Base-by-base conservation (phyloP, 1,140 invertebrate species). In the Leptinotarsa lineolata region DNA sequence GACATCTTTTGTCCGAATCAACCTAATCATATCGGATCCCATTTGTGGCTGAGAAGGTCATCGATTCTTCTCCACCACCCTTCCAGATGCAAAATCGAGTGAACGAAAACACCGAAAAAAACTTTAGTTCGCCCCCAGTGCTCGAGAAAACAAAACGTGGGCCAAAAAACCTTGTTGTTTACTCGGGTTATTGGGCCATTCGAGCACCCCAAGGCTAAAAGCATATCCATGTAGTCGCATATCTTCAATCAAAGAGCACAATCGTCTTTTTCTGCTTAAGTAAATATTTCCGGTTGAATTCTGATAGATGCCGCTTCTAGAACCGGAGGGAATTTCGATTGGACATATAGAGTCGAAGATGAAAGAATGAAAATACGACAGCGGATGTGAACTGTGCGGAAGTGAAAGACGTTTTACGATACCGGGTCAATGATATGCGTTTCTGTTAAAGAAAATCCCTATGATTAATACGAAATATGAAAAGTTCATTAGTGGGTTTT, bases 131-230 rank as follows among this genome's bases (percentile, higher is more conserved):
- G 11, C 30, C 8, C 30, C 8, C 8, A 11, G 8, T 11, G 30
- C 16, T 18, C 48, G n/a, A 13, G 48, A 18, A 54, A 54, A 54
- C 60, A 63, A 63, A 63, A 63, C 20, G 60, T 4, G 4, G 13
- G 21, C 13, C 60, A 63, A 21, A 63, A 24, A 54, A 54, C 15
- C 48, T 11, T 39, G n/a, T 16, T 18, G 48, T 16, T 54, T 54
- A 16, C 48, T 54, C 48, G 48, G n/a, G 48, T 63, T 63, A 63
- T 24, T 63, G 60, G 16, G 22, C 22, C n/a, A 63, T 63, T 63
- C 21, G 1, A 63, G 22, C 60, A 54, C n/a, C 48, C 48, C 3
- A 16, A 24, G 22, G 22, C 60, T 63, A 24, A 63, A 63, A 63
- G 60, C 60, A 63, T 22, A 63, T 63, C 60, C n/a, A 24, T 63